Base-by-base conservation (phyloP, 2,888 invertebrate genomes). In the Melanostoma scalare region DNA sequence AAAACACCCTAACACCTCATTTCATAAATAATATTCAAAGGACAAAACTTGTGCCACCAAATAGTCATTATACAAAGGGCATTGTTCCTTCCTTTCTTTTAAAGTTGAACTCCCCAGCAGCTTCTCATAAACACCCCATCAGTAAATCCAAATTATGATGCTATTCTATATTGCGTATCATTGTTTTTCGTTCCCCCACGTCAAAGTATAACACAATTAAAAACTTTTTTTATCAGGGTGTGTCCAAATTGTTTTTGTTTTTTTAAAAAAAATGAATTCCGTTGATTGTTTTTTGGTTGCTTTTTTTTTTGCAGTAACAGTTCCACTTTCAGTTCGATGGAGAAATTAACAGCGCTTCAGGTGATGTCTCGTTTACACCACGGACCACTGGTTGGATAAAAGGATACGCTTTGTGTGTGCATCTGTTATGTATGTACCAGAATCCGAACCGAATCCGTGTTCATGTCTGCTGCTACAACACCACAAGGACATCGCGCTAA, bases 301-400 rank as follows among this genome's bases (percentile, higher is more conserved):
- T 55, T 52, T 42, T 8, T 40, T 33, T n/a, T 30, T 69, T 74
- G 53, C 42, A 42, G 63, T 73, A 42, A 48, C 73, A 69, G 38
- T 74, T 67, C 42, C 58, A 74, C 65, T 84, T 84, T 69, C 84
- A 84, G 69, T 84, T 79, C 65, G 84, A 84, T 84, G 79, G 75
- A 79, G 84, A 84, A 84, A 84, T 84, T 75, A 79, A 75, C 74
- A 79, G 69, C 69, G 84, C 84, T 84, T 75, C 67, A 75, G 79
- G 84, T 75, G 84, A 78, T 84, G 79, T 84, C 74, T 79, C 79
- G 79, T 75, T 79, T 79, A 79, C 84, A 84, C 79, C 84, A 75
- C 65, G 79, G 79, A 69, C 69, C 71, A 84, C 36, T 84, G 78
- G 78, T 58, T 74, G 78, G 74, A 74, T 84, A 74, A 79, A 81